Evolutionary conservation across 2,888 invertebrate genomes (phyloP).

Genomic region (Oithona nana): DNA sequence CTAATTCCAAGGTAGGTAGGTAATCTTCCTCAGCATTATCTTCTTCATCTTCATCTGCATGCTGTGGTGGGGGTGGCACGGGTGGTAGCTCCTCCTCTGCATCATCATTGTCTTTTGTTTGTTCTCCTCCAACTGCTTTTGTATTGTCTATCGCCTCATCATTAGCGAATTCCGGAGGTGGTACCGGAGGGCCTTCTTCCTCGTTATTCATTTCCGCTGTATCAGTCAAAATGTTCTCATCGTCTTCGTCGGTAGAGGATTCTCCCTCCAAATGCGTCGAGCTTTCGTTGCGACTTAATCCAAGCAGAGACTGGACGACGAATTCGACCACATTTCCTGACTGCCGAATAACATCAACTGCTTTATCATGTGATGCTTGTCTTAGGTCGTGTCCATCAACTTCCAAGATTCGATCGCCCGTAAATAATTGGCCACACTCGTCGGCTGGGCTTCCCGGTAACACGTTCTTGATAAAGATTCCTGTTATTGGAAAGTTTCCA

Average conservation of each 20-base stretch:
- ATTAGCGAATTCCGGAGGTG: conserved; percentile 19
- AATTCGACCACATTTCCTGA: conserved; percentile 73
- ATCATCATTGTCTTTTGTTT: too few species aligned
- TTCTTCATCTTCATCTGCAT: conserved; percentile 33
- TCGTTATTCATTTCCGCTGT: background rate
- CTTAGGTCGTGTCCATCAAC: conserved; percentile 78
- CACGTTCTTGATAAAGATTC: conserved; percentile 95
- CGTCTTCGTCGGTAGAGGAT: background rate
- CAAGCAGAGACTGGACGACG: conserved; percentile 61
- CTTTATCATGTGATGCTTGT: conserved; percentile 75
- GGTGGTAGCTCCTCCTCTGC: conserved; percentile 20
- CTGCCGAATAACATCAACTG: conserved; percentile 79
- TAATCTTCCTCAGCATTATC: conserved; percentile 36
- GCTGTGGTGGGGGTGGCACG: background rate
- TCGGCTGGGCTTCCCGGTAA: conserved; percentile 85
- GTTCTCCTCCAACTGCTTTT: conserved; percentile 21
- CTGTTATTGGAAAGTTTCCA: conserved; percentile 41
- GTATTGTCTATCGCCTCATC: too few species aligned
- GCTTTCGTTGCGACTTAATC: conserved; percentile 29
- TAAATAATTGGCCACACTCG: conserved; percentile 60
- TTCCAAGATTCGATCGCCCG: conserved; percentile 70
- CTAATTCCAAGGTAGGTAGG: conserved; percentile 41
- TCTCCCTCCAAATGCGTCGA: background rate
- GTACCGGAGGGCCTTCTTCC: background rate
- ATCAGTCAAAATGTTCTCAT: background rate